These are phyloP conservation scores for Drosophila cardini DNA, from an alignment of 1,140 invertebrate species.

Conservation along the genomic window DNA sequence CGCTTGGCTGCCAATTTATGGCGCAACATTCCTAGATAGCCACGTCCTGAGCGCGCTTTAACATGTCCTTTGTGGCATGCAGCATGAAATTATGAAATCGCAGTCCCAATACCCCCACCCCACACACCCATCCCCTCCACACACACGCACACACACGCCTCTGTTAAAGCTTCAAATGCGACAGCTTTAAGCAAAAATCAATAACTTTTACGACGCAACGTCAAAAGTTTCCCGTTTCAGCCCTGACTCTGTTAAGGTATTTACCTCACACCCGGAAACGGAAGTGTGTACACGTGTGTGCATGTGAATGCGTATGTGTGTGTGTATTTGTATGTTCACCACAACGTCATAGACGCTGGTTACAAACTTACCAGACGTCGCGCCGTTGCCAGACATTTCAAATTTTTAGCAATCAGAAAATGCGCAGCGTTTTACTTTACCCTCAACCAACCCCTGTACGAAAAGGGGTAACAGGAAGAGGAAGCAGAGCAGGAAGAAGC, in stretches of 20 bases:
- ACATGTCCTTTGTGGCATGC: constrained; percentile 56
- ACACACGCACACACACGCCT: not conserved
- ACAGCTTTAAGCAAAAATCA: constrained; percentile 62
- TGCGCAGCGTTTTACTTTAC: constrained; percentile 9
- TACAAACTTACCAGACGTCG: constrained; percentile 35
- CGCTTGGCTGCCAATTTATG: constrained; percentile 51
- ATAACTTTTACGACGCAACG: constrained; percentile 50
- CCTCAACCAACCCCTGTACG: too few relatives aligned
- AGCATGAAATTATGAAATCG: constrained; percentile 42
- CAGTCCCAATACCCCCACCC: not conserved
- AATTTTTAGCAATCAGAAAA: constrained; percentile 32
- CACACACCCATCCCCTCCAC: too few relatives aligned
- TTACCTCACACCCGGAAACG: constrained; percentile 51
- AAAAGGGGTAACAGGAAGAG: not conserved
- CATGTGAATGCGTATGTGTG: constrained; percentile 14
- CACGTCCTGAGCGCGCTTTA: constrained; percentile 49
- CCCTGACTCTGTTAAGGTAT: constrained; percentile 61
- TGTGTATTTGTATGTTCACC: not conserved
- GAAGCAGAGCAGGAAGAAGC: not conserved
- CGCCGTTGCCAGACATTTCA: constrained; percentile 34
- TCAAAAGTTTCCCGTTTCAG: constrained; percentile 40
- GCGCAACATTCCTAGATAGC: constrained; percentile 53
- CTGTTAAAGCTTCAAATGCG: constrained; percentile 44
- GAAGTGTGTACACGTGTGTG: constrained; percentile 46
- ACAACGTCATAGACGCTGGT: constrained; percentile 37